Evolutionary conservation across 2,888 invertebrate genomes (phyloP), one percentile per base, ranked within the genome.

Genomic region (Salticus scenicus): DNA sequence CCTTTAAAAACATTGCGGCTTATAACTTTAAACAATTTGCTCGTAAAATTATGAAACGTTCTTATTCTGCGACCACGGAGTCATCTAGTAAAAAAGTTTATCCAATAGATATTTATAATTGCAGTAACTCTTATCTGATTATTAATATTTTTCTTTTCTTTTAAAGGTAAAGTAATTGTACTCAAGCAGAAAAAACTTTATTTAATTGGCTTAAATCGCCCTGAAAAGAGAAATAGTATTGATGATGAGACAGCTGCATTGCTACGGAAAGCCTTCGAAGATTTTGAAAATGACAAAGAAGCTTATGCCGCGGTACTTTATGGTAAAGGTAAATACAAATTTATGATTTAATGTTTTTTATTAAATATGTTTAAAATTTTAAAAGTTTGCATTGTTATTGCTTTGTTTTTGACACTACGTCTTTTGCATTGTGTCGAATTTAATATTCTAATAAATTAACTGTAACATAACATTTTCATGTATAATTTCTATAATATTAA

Each of bases 191-290:
- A 94, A 10, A 91, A 92, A 37, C 92, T 97, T 14, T 95, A 94
- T 33, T 93, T 95, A 72, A 94, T 98, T 77, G 96, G 95, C 20
- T 95, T 98, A 83, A 98, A 98, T 91, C 93, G 97, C 12, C 96
- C 96, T 10, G 92, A 93, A 37, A 95, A 94, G 89, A 93, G 96
- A 63, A 98, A 98, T 91, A 95, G 96, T 89, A 93, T 98, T 0
- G 94, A 97, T 90, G 92, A 93, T 42, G 92, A 91, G 0, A 95
- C 96, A 2, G 94, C 96, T 0, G 90, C 92, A 41, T 92, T 94
- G 89, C 93, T 98, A 27, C 92, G 93, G 2, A 92, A 93, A 41
- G 96, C 96, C 0, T 93, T 98, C 73, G 92, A 94, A 85, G 92
- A 92, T 20, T 98, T 98, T 91, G 97, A 98, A 88, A 93, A 94